phyloP scores from a whole-genome alignment of 64 coral and sea anemone species.

The Dendrophyllia cribrosa region DNA sequence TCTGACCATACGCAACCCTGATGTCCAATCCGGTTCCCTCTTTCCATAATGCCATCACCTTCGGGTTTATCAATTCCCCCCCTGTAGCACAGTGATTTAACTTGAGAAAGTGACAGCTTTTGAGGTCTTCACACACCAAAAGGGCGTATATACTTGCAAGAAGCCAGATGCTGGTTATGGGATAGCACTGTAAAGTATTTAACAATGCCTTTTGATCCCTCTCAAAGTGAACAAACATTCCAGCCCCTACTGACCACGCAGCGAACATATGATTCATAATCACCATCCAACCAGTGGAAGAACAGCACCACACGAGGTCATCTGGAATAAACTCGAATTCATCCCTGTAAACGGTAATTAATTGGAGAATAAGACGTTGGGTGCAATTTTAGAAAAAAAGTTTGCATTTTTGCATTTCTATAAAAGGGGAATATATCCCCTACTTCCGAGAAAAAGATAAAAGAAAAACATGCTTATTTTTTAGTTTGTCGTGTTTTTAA shows the following conservation, averaged over 20 bases:
- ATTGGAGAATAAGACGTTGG: too few relatives aligned
- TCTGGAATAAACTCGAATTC: too few relatives aligned
- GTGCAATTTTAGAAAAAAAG: too few relatives aligned
- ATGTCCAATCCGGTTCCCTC: background rate
- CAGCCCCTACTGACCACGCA: background rate
- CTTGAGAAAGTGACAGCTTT: background rate
- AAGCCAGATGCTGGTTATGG: background rate
- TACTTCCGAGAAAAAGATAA: too few relatives aligned
- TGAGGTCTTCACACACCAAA: background rate
- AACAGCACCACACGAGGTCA: background rate
- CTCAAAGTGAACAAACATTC: background rate
- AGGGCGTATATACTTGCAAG: background rate
- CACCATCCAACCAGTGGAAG: background rate
- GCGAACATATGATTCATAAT: background rate
- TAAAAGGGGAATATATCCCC: too few relatives aligned
- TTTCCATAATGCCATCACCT: background rate
- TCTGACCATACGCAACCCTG: background rate
- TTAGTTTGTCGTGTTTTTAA: too few relatives aligned
- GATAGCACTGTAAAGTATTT: background rate
- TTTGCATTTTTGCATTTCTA: too few relatives aligned
- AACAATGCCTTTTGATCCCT: background rate
- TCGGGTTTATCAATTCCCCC: background rate
- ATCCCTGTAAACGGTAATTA: too few relatives aligned
- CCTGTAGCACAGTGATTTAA: background rate
- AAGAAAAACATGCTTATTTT: too few relatives aligned